Percentiles rank a stretch among this genome's conserved stretches.
Evolutionary conservation across 2,888 invertebrate species (phyloP).

Genomic region (Colostygia pectinataria): DNA sequence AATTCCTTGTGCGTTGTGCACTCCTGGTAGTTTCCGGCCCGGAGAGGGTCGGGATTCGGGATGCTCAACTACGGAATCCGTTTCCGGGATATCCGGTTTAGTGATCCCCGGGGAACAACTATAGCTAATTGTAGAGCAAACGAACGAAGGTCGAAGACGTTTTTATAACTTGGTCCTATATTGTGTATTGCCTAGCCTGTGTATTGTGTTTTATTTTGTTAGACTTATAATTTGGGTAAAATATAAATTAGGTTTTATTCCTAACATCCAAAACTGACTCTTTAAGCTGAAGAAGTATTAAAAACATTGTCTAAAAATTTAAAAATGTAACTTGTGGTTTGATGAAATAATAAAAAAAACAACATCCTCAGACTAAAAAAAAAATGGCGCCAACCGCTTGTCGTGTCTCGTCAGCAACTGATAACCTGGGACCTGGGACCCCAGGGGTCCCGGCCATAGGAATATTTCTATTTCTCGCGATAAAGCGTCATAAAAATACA

Average conservation of each 20-base stretch:
- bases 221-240: too few species aligned
- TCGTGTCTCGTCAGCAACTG: conserved; percentile 5
- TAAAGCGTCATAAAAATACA: neutral
- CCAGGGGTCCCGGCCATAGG: conserved; percentile 33
- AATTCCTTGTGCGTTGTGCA: conserved; percentile 36
- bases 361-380: too few species aligned
- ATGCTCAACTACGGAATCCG: conserved; percentile 36
- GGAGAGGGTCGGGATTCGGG: conserved; percentile 57
- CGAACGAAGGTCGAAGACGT: neutral
- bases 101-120: conserved; percentile 4
- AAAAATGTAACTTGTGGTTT: too few species aligned
- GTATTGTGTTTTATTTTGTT: too few species aligned
- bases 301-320: too few species aligned
- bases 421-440: conserved; percentile 23
- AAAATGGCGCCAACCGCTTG: conserved; percentile 11
- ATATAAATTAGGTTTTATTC: too few species aligned
- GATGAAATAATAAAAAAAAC: too few species aligned
- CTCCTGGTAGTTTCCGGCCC: conserved; percentile 50
- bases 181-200: too few species aligned
- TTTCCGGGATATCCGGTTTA: conserved; percentile 21
- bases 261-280: too few species aligned
- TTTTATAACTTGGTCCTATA: too few species aligned
- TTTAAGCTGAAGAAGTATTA: too few species aligned
- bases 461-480: conserved; percentile 16
- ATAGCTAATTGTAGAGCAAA: neutral